Conservation (phyloP, 53 echinoderm and acorn worm genomes). For the Actinopyga echinites region DNA sequence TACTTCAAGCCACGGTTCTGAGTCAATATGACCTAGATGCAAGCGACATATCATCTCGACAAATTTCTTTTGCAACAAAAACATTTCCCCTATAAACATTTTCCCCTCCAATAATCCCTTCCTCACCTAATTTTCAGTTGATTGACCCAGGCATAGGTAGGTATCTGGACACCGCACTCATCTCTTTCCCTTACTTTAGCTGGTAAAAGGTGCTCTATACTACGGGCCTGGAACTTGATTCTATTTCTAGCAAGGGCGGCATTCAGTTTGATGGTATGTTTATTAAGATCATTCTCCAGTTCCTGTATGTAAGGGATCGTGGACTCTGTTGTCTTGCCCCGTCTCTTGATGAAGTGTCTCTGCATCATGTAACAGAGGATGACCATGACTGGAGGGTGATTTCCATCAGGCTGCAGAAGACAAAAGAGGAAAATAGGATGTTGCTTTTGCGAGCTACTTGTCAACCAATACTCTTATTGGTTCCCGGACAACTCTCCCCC, state of each 20-base stretch:
- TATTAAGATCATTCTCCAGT: constrained; percentile 76
- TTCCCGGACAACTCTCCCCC: no score
- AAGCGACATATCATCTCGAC: no score
- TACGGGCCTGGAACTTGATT: constrained; percentile 86
- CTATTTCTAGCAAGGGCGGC: constrained; percentile 89
- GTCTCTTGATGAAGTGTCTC: constrained; percentile 68
- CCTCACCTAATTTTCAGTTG: constrained; percentile 76
- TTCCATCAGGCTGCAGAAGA: constrained; percentile 76
- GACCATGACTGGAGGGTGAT: constrained; percentile 86
- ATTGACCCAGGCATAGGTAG: constrained; percentile 90
- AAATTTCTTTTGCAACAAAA: no score
- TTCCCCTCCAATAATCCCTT: no score
- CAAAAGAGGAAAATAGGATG: no score
- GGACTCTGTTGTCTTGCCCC: constrained; percentile 50
- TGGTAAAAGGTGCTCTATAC: constrained; percentile 69
- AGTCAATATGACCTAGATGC: no score
- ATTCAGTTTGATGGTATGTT: constrained; percentile 80
- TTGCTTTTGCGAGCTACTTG: neutral
- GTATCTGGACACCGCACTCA: constrained; percentile 64
- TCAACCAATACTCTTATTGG: neutral
- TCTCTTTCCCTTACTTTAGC: constrained; percentile 79
- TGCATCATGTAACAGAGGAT: constrained; percentile 88
- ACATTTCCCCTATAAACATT: no score
- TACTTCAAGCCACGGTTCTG: no score
- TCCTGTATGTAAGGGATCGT: constrained; percentile 85